phyloP scores from a whole-genome alignment of 2,888 invertebrate species.

The Elgonia sp. region DNA sequence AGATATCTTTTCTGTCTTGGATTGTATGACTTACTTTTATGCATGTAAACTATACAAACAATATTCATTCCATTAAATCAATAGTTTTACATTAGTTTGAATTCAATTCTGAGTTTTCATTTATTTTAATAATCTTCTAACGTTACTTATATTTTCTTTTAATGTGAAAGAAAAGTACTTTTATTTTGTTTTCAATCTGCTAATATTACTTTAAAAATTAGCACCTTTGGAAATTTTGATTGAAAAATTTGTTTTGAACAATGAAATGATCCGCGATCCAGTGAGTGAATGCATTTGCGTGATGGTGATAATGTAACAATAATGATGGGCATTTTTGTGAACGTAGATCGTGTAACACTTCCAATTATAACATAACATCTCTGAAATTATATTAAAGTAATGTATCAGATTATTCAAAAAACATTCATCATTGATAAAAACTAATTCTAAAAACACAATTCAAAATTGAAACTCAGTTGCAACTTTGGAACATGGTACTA shows the following conservation, averaged over 20 bases:
- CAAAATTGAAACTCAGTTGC: too few species aligned
- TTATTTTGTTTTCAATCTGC: not conserved
- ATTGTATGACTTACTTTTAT: not conserved
- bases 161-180: too few species aligned
- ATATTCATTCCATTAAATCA: not conserved
- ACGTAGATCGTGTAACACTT: constrained; percentile 64
- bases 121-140: too few species aligned
- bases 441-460: too few species aligned
- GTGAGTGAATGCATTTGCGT: constrained; percentile 71
- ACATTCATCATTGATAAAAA: too few species aligned
- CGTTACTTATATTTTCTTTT: too few species aligned
- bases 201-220: constrained; percentile 9
- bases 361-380: constrained; percentile 60
- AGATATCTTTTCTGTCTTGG: constrained; percentile 4
- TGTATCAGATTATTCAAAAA: not conserved
- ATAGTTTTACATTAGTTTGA: not conserved
- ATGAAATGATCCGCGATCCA: constrained; percentile 67
- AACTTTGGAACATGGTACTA: too few species aligned
- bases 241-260: not conserved
- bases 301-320: constrained; percentile 66
- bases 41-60: not conserved
- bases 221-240: constrained; percentile 8
- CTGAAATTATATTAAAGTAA: constrained; percentile 60
- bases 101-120: too few species aligned
- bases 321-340: constrained; percentile 61